Conservation (phyloP, 2,113 vertebrate genomes). For the Serilophus lunatus region DNA sequence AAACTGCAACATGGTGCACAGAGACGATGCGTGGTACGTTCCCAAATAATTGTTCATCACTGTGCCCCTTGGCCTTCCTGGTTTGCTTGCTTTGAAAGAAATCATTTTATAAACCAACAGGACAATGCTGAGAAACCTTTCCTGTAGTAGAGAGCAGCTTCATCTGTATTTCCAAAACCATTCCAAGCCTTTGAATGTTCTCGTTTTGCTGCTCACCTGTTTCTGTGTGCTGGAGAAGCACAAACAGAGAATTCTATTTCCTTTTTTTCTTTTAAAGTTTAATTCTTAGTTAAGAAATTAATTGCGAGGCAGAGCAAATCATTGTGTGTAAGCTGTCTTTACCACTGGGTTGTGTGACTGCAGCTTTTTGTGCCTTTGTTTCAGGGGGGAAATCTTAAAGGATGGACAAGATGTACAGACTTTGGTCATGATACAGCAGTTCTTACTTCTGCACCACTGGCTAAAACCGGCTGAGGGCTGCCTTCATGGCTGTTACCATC, state of each 20-base stretch:
- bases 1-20: accelerated
- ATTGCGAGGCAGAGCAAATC: background rate
- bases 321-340: background rate
- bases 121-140: background rate
- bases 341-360: background rate
- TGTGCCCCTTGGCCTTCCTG: background rate
- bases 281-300: background rate
- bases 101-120: background rate
- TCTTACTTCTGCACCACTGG: background rate
- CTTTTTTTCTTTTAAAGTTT: background rate
- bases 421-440: background rate
- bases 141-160: background rate
- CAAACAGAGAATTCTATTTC: background rate
- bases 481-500: background rate
- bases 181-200: background rate
- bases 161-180: background rate
- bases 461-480: background rate
- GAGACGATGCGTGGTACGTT: background rate
- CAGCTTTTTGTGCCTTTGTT: background rate
- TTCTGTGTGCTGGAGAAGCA: background rate
- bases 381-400: background rate
- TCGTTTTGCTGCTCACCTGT: background rate
- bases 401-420: background rate
- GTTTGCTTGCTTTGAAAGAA: background rate
- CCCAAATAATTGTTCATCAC: background rate